phyloP scores from a whole-genome alignment of 2,797 vertebrate species.

The Oreochromis mossambicus region DNA sequence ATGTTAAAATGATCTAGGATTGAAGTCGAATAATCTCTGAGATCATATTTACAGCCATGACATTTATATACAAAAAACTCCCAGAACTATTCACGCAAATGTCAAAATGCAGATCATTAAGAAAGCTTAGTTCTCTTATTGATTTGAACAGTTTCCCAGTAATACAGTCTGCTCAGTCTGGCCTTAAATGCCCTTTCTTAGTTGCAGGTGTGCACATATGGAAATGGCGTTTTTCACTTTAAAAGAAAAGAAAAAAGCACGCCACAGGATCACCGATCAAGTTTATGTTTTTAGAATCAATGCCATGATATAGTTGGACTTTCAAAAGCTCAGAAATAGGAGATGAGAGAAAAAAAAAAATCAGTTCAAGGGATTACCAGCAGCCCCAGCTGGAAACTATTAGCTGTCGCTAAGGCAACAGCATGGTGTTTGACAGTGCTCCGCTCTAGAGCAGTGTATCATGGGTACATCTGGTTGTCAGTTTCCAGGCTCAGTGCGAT shows the following conservation, averaged over 20 bases:
- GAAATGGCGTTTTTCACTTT: neutral
- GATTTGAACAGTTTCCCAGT: neutral
- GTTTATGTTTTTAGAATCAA: slow-evolving; percentile 27
- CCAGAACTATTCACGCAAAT: neutral
- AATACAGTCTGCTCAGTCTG: neutral
- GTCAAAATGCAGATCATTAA: neutral
- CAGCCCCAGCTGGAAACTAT: slow-evolving; percentile 72
- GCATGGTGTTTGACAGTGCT: slow-evolving; percentile 62
- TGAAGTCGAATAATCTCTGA: neutral
- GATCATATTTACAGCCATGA: neutral
- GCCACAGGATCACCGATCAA: neutral
- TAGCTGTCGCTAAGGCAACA: slow-evolving; percentile 74
- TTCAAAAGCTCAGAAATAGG: slow-evolving; percentile 18
- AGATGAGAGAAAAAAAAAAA: neutral
- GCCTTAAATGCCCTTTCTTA: slow-evolving; percentile 28
- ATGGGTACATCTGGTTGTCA: slow-evolving; percentile 67
- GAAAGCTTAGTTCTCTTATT: neutral
- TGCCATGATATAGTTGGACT: neutral
- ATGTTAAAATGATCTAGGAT: neutral
- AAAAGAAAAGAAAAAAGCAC: neutral
- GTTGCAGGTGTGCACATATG: slow-evolving; percentile 13
- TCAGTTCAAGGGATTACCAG: slow-evolving; percentile 52
- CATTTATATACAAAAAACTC: neutral
- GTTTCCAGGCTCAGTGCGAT: slow-evolving; percentile 36
- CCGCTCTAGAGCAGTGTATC: slow-evolving; percentile 55